Evolutionary conservation across 1,140 invertebrate species (phyloP), one percentile per base, ranked within the genome.

Genomic region (Papilio glaucus): DNA sequence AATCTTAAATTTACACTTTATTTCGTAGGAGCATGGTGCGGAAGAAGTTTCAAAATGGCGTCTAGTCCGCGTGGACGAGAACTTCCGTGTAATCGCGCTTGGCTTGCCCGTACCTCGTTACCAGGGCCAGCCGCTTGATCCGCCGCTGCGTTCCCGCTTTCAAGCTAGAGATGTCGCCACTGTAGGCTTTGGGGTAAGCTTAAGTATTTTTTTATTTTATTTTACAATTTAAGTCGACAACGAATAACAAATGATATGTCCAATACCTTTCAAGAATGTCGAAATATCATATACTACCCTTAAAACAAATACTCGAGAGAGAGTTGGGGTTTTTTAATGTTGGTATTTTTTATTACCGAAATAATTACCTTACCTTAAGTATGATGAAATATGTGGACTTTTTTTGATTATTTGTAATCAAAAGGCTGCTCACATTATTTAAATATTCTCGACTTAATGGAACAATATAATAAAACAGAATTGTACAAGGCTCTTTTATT

Each of bases 61-160:
- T 67, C 88, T 99, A 0, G 96, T 99, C 1, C 94, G 98, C 75
- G 98, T 98, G 0, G 96, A 96, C 81, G 97, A 99, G 86, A 95
- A 98, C 80, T 99, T 99, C 87, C 94, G 98, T 37, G 97, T 99
- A 8, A 97, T 99, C 68, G 98, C 98, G 0, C 90, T 99, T 12
- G 98, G 98, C 13, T 86, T 99, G 65, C 98, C 98, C 7, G 96
- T 98, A 10, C 97, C 98, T n/a, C 94, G 95, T 53, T 98, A 98
- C 90, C 95, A 95, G 74, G 99, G 99, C 1, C 98, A 99, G 88
- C 97, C 98, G 0, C 91, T 99, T 10, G 99, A 99, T 95, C 98
- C 98, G 12, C 99, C 99, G 0, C 93, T 99, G 9, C 94, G 99
- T 74, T 99, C 98, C 0, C 93, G 99, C 68, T 99, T 99, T 93